These are phyloP conservation scores for Urocitellus parryii DNA, from an alignment of 2,113 vertebrate species.

Conservation along the genomic window DNA sequence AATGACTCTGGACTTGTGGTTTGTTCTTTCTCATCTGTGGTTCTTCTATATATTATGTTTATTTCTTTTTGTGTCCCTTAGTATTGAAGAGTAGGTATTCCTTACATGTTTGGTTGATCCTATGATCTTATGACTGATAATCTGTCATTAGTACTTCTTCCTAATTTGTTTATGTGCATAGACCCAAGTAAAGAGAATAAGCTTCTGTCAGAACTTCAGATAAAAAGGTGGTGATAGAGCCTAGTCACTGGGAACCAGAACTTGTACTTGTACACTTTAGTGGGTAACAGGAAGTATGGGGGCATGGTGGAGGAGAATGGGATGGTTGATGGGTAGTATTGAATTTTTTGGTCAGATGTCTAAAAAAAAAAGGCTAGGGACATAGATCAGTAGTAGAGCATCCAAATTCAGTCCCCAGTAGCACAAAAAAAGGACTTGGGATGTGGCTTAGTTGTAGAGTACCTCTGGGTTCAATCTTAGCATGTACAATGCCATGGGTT, in stretches of 20 bases:
- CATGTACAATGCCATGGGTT: no score
- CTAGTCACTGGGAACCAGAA: constrained; percentile 1
- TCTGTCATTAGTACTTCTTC: constrained; percentile 13
- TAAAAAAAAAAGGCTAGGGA: background rate
- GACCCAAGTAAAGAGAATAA: constrained; percentile 29
- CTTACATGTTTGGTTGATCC: constrained; percentile 28
- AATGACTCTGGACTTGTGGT: background rate
- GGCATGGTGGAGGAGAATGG: background rate
- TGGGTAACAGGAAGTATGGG: background rate
- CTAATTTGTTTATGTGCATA: constrained; percentile 28
- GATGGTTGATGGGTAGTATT: constrained; percentile 1
- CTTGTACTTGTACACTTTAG: background rate
- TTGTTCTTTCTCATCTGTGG: background rate
- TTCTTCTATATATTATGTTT: constrained; percentile 36
- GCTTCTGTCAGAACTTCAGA: constrained; percentile 22
- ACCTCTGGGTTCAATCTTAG: no score
- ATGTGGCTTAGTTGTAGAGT: no score
- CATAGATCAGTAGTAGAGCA: background rate
- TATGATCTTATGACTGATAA: constrained; percentile 48
- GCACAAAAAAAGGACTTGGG: no score
- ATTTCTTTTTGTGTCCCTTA: constrained; percentile 52
- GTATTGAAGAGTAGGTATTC: constrained; percentile 36
- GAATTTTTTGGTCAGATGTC: constrained; percentile 10
- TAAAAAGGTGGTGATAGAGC: background rate
- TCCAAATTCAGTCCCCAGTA: no score